phyloP scores from a whole-genome alignment of 2,888 invertebrate species.

The Pollenia amentaria region DNA sequence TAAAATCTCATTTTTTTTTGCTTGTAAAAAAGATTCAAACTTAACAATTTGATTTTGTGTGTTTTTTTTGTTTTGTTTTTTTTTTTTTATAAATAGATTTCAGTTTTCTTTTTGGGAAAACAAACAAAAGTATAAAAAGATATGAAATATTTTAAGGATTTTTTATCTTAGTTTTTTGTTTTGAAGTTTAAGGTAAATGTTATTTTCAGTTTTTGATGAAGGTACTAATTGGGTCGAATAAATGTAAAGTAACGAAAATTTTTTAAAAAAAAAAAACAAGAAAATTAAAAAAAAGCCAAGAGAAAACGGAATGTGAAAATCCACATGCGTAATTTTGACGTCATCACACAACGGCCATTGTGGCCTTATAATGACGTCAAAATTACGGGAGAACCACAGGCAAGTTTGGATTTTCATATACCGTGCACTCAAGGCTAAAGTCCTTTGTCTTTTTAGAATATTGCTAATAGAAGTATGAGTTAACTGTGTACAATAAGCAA shows the following conservation, averaged over 20 bases:
- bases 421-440: no score
- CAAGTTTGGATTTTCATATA: no score
- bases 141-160: constrained; percentile 58
- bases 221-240: constrained; percentile 57
- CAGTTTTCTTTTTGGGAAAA: constrained; percentile 59
- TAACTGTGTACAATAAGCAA: constrained; percentile 10
- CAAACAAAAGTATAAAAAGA: constrained; percentile 52
- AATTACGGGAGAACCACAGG: background rate
- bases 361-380: no score
- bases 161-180: constrained; percentile 29
- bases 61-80: constrained; percentile 58
- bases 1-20: constrained; percentile 69
- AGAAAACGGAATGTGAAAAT: no score
- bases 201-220: constrained; percentile 50
- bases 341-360: no score
- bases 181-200: constrained; percentile 61
- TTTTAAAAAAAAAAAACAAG: constrained; percentile 1
- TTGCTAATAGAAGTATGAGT: constrained; percentile 78
- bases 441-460: constrained; percentile 39
- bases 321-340: no score
- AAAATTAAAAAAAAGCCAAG: background rate
- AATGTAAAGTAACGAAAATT: constrained; percentile 16
- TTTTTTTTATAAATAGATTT: constrained; percentile 58
- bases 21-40: constrained; percentile 78
- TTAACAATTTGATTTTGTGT: constrained; percentile 76